Evolutionary conservation across 2,113 vertebrate species (phyloP).

Genomic region (Eidolon helvum): DNA sequence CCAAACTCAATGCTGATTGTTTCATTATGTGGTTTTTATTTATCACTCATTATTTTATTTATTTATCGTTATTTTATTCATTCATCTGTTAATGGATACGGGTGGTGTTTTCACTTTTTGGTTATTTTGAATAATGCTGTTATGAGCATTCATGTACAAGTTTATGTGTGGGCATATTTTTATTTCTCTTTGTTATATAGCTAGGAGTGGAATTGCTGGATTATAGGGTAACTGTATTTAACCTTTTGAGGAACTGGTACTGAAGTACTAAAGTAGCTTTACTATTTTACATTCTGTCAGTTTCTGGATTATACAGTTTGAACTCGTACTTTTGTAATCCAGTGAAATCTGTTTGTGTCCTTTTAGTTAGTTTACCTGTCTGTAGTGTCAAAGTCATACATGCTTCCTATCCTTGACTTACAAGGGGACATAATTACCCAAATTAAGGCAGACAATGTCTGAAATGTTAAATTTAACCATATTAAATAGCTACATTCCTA

Average conservation of each 20-base stretch:
- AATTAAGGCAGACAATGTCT: not conserved
- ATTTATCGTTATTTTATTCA: not conserved
- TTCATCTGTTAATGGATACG: not conserved
- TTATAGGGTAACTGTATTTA: not conserved
- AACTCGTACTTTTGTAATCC: not conserved
- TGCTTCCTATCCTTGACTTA: not conserved
- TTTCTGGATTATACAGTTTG: slow-evolving; percentile 28
- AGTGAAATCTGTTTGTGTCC: not conserved
- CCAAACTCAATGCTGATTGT: not conserved
- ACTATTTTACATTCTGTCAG: not conserved
- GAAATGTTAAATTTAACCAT: slow-evolving; percentile 18
- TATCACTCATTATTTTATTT: not conserved
- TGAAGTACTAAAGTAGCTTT: not conserved
- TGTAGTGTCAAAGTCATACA: not conserved
- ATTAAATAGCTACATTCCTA: not conserved
- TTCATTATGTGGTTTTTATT: not conserved
- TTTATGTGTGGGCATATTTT: not conserved
- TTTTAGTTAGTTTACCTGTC: not conserved
- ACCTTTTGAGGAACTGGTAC: not conserved
- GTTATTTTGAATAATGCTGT: not conserved
- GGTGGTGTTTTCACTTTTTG: not conserved
- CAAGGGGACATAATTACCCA: not conserved
- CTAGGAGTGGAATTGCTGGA: not conserved
- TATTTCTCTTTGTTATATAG: slow-evolving; percentile 4
- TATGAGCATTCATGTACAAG: not conserved